These are phyloP conservation scores for Drosophila hydei DNA, from an alignment of 1,140 invertebrate species.

Conservation along the genomic window DNA sequence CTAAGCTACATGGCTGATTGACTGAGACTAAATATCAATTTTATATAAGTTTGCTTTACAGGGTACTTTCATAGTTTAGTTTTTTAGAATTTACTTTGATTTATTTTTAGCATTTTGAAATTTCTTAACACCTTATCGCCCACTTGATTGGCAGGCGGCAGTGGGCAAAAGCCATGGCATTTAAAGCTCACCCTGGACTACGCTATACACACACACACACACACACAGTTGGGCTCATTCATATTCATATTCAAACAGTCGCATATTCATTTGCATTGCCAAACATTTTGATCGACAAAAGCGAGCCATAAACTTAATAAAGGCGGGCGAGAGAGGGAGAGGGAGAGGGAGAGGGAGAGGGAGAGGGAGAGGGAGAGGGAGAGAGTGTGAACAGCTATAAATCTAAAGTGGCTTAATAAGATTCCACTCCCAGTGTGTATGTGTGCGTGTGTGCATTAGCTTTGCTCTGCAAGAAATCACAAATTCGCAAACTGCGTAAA, in stretches of 20 bases:
- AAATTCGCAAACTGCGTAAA: slow-evolving; percentile 35
- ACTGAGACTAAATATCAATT: no score
- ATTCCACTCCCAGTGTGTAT: slow-evolving; percentile 25
- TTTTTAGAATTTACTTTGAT: slow-evolving; percentile 45
- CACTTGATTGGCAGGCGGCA: slow-evolving; percentile 19
- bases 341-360: no score
- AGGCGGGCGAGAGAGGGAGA: slow-evolving; percentile 6
- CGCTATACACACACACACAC: slow-evolving; percentile 21
- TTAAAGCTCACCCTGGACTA: background rate
- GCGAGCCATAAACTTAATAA: slow-evolving; percentile 41
- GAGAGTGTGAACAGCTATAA: slow-evolving; percentile 39
- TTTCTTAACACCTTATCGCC: slow-evolving; percentile 64
- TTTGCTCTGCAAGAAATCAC: slow-evolving; percentile 38
- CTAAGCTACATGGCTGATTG: no score
- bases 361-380: no score
- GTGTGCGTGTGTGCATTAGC: slow-evolving; percentile 5
- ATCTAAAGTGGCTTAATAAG: slow-evolving; percentile 70
- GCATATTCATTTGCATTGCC: slow-evolving; percentile 29
- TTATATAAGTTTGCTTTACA: no score
- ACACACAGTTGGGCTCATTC: slow-evolving; percentile 28
- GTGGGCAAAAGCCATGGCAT: no score
- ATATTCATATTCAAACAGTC: slow-evolving; percentile 23
- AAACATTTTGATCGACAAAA: slow-evolving; percentile 33
- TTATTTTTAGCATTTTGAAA: slow-evolving; percentile 53
- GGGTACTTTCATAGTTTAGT: slow-evolving; percentile 11